Base-by-base conservation (phyloP, 2,113 vertebrate species). In the Heterotilapia buettikoferi region DNA sequence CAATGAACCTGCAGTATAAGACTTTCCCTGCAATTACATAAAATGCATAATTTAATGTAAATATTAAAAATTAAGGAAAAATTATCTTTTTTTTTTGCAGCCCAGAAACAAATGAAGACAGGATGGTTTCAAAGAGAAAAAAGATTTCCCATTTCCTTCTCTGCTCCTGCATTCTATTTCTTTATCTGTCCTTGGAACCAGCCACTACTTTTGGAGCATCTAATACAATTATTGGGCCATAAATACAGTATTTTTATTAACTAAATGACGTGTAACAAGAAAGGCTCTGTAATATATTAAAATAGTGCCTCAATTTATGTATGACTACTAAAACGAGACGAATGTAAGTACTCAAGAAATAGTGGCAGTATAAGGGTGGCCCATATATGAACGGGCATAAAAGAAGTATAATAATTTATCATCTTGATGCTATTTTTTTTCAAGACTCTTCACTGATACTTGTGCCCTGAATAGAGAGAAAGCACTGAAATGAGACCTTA, bases 361-460 rank as follows among this genome's bases (percentile, higher is more conserved):
- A 68, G 80, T 16, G n/a, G n/a, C 31, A 40, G 26, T 53, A 24
- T 43, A 47, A 81, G 21, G 57, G 16, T 16, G 7, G 7, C 4
- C 9, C 19, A 3, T 9, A 86, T 47, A 43, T 66, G 11, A 81
- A 47, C 19, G 21, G 52, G 38, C 9, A 80, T 59, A 57, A n/a
- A 53, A 10, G 26, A 38, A 81, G 21, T 36, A 31, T 16, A 82
- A 85, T 61, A 56, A 82, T 33, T 56, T 4, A 3, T 29, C 36
- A 43, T 33, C 86, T 86, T 24, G 43, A 31, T 56, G 73, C 80
- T 53, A 40, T 36, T 63, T 7, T n/a, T 87, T 84, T 85, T 83
- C 61, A 90, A 76, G 36, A 73, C 59, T 93, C 92, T 93, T 91
- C 43, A 89, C 84, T 84, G 43, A 76, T 73, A 88, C 91, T 89